Conservation (phyloP, 2,797 vertebrate species). For the Neomorphus geoffroyi region DNA sequence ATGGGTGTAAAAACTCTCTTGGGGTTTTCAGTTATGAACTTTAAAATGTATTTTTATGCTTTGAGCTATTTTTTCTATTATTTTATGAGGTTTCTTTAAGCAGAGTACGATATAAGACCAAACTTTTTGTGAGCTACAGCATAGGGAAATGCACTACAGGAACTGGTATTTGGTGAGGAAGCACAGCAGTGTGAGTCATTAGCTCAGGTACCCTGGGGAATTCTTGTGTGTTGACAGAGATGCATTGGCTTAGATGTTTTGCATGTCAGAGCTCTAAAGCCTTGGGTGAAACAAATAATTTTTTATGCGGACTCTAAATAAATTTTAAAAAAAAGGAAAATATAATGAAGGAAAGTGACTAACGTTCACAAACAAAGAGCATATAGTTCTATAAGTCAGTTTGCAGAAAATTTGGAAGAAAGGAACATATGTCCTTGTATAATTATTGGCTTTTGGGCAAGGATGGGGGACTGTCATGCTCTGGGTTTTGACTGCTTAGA, state of each 20-base stretch:
- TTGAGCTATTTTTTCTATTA: not conserved
- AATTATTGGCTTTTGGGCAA: not conserved
- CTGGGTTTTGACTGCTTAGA: not conserved
- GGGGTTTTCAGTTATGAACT: not conserved
- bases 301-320: not conserved
- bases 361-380: not conserved
- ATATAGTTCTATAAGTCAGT: not conserved
- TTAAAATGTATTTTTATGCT: not conserved
- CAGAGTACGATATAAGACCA: not conserved
- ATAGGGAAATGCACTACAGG: not conserved
- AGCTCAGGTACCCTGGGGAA: not conserved
- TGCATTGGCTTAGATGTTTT: not conserved
- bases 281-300: not conserved
- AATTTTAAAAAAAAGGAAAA: not conserved
- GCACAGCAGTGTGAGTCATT: accelerated
- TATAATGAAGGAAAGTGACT: not conserved
- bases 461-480: accelerated
- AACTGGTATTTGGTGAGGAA: not conserved
- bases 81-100: not conserved
- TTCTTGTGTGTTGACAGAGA: not conserved
- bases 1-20: not conserved
- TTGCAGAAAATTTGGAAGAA: not conserved
- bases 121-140: not conserved
- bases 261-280: not conserved
- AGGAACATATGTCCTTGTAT: not conserved